Base-by-base conservation (phyloP, 2,113 vertebrate genomes). In the Gambusia holbrooki region DNA sequence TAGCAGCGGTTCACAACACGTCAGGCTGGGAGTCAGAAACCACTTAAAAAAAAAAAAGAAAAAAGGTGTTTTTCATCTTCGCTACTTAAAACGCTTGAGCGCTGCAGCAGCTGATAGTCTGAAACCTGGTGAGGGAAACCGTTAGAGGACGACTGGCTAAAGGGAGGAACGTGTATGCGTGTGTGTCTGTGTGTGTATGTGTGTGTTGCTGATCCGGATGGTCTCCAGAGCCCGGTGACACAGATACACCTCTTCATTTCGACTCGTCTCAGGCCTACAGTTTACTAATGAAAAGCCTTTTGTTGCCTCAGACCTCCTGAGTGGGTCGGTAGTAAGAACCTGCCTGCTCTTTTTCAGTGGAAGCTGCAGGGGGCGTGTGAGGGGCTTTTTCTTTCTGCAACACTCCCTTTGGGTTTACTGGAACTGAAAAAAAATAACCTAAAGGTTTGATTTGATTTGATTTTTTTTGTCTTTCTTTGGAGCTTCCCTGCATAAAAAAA, bases 211-310 rank as follows among this genome's bases (percentile, higher is more conserved):
- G 69, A 62, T 48, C 48, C 62, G 40, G 71, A 40, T 77, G 25
- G 66, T 74, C 17, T 69, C 73, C 45, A 58, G 33, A 74, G 72
- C 51, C 65, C 65, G 14, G 73, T 1, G 37, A 77, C 88, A 80
- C 79, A 80, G 75, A 66, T 4, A 62, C 74, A 86, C 77, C 68
- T 81, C 71, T 79, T 87, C 77, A 78, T 73, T 79, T 66, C 37
- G n/a, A 76, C 66, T 65, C 71, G 67, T 80, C 79, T 74, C 70
- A 51, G 76, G 71, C 87, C 79, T 76, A 15, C 69, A 79, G 77
- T 77, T 84, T 58, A 42, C 72, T 73, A 73, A 86, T 84, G 80
- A 92, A 90, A 87, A 83, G 84, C 75, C 78, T 83, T 87, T 84
- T 88, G 85, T 87, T 74, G 76, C 76, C 76, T 69, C 74, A 76